Evolutionary conservation across 1,140 invertebrate genomes (phyloP).

Genomic region (Ooceraea biroi): DNA sequence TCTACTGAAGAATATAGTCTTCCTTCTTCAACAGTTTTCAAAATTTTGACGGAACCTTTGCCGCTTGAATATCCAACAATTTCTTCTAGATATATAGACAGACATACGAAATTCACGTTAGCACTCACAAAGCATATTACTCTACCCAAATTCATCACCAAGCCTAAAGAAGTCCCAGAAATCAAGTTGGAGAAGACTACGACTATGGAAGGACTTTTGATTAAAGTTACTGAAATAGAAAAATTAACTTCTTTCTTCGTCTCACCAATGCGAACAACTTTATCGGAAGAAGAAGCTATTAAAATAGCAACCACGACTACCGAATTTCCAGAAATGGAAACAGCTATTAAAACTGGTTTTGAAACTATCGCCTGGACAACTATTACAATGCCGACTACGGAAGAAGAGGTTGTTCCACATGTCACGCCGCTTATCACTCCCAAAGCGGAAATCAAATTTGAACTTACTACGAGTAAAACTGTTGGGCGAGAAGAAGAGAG

Average conservation of each 20-base stretch:
- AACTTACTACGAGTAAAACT: conserved; percentile 19
- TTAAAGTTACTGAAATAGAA: not conserved
- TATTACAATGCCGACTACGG: not conserved
- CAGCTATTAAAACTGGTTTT: not conserved
- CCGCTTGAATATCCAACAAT: conserved; percentile 28
- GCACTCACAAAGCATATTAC: not conserved
- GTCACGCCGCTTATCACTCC: not conserved
- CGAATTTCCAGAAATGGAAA: not conserved
- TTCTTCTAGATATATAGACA: not conserved
- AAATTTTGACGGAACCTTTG: conserved; percentile 3
- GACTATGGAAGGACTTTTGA: not conserved
- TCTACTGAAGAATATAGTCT: conserved; percentile 47
- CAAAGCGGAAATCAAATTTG: conserved; percentile 4
- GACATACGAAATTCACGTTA: not conserved
- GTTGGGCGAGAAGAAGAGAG: not conserved
- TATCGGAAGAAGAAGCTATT: conserved; percentile 32
- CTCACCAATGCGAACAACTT: conserved; percentile 18
- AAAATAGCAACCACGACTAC: not conserved
- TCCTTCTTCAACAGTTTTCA: conserved; percentile 19
- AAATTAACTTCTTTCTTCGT: conserved; percentile 28
- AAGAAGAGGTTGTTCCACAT: not conserved
- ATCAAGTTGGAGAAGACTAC: conserved; percentile 1
- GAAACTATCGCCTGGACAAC: not conserved
- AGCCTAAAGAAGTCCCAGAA: conserved; percentile 21
- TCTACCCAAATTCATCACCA: conserved; percentile 1